A percentile compares a stretch with the other conserved stretches of the same genome.
phyloP scores from a whole-genome alignment of 2,797 vertebrate genomes.

The Girardinus metallicus region DNA sequence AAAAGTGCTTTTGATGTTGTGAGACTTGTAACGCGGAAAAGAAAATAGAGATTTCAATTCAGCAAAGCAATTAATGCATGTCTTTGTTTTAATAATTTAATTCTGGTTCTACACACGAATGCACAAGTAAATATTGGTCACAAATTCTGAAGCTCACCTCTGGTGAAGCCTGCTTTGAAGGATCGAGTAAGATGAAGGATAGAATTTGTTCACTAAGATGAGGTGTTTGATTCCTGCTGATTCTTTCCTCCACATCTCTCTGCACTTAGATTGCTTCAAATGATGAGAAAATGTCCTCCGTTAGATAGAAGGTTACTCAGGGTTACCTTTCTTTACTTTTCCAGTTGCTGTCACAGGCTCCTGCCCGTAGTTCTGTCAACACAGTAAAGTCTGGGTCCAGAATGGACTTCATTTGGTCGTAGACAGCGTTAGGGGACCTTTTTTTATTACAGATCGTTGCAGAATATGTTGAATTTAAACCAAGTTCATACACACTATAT shows the following conservation, averaged over 20 bases:
- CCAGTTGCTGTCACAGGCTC: neutral
- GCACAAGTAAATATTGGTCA: neutral
- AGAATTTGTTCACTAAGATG: too few relatives aligned
- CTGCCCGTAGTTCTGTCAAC: neutral
- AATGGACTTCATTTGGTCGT: neutral
- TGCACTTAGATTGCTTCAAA: too few relatives aligned
- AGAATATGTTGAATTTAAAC: neutral
- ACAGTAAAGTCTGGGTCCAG: neutral
- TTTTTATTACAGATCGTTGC: neutral
- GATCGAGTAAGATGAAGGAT: too few relatives aligned
- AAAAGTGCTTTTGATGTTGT: neutral
- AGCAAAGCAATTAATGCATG: slow-evolving; percentile 17
- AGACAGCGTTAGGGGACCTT: neutral
- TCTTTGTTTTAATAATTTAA: slow-evolving; percentile 22
- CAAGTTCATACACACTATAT: neutral
- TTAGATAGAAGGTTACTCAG: neutral
- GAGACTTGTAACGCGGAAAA: slow-evolving; percentile 16
- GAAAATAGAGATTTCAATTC: slow-evolving; percentile 9
- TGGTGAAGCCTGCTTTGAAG: too few relatives aligned
- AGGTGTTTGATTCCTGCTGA: too few relatives aligned
- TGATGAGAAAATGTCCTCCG: neutral
- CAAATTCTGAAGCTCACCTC: too few relatives aligned
- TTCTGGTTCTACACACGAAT: slow-evolving; percentile 12
- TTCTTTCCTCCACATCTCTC: too few relatives aligned
- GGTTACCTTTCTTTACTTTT: neutral